Evolutionary conservation across 2,113 vertebrate species (phyloP).

Genomic region (Acanthochromis polyacanthus): DNA sequence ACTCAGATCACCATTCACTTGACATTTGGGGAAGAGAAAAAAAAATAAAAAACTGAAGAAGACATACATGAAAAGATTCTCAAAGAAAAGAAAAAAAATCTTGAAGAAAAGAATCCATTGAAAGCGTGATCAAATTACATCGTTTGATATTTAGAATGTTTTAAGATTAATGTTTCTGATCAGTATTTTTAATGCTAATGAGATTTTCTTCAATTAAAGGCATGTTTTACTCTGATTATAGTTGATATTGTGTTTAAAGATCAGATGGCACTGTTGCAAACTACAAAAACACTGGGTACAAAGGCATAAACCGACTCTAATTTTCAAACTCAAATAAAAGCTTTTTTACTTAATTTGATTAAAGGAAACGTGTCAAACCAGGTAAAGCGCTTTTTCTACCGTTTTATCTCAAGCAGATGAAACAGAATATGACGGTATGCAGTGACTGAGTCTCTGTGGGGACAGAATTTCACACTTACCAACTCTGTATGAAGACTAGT

Average conservation of each 20-base stretch:
- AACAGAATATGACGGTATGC: background rate
- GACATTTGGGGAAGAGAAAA: conserved; percentile 1
- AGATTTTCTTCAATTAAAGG: background rate
- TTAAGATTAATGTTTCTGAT: background rate
- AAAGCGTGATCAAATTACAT: background rate
- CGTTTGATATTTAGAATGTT: background rate
- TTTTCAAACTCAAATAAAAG: too few relatives aligned
- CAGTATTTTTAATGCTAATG: conserved; percentile 2
- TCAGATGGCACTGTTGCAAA: background rate
- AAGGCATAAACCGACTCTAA: background rate
- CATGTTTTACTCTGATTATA: background rate
- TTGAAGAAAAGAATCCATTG: background rate
- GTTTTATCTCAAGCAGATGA: background rate
- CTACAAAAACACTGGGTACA: background rate
- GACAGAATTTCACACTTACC: conserved; percentile 23
- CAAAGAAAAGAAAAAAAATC: background rate
- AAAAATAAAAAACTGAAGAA: conserved; percentile 3
- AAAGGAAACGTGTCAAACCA: background rate
- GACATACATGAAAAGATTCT: background rate
- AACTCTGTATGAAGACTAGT: conserved; percentile 15
- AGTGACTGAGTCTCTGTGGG: conserved; percentile 17
- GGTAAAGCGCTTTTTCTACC: background rate
- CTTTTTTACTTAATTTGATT: too few relatives aligned
- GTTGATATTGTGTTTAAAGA: background rate
- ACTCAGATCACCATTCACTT: conserved; percentile 20